Percentiles rank a stretch among this genome's conserved stretches.
Conservation (phyloP, 1,140 invertebrate genomes). For the Theocolax elegans region DNA sequence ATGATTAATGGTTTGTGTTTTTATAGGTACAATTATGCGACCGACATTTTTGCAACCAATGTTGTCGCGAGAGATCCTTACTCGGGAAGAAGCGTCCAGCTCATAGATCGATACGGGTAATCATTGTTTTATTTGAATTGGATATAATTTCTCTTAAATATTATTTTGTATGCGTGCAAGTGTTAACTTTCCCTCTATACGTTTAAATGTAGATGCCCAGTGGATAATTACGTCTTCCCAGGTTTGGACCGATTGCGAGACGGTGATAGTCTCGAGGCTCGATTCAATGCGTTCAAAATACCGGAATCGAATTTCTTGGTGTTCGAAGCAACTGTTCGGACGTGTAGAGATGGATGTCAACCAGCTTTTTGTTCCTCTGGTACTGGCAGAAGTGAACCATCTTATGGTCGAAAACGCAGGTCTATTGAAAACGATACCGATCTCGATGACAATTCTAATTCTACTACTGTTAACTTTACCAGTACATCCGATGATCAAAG, state of each 20-base stretch:
- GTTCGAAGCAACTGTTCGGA: conserved; percentile 91
- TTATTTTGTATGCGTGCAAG: too few relatives aligned
- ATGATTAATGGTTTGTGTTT: conserved; percentile 17
- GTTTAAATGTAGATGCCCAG: conserved; percentile 77
- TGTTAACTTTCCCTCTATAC: not conserved
- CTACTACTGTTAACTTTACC: not conserved
- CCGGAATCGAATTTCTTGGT: conserved; percentile 94
- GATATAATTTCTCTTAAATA: too few relatives aligned
- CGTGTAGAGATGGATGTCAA: conserved; percentile 89
- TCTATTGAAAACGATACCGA: conserved; percentile 62
- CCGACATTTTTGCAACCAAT: conserved; percentile 93
- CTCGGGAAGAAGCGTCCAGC: conserved; percentile 86
- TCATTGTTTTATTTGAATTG: conserved; percentile 25
- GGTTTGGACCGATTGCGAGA: conserved; percentile 86
- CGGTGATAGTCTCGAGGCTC: conserved; percentile 87
- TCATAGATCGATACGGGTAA: conserved; percentile 91
- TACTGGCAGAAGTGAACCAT: conserved; percentile 81
- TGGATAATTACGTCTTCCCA: conserved; percentile 92
- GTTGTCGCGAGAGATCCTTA: conserved; percentile 94
- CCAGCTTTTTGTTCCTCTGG: conserved; percentile 84
- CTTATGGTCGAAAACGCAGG: conserved; percentile 78
- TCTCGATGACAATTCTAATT: not conserved
- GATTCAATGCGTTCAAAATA: conserved; percentile 95
- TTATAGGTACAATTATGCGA: conserved; percentile 80
- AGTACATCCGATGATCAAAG: not conserved